Evolutionary conservation across 2,888 invertebrate species (phyloP).

Genomic region (Mythimna pallens): DNA sequence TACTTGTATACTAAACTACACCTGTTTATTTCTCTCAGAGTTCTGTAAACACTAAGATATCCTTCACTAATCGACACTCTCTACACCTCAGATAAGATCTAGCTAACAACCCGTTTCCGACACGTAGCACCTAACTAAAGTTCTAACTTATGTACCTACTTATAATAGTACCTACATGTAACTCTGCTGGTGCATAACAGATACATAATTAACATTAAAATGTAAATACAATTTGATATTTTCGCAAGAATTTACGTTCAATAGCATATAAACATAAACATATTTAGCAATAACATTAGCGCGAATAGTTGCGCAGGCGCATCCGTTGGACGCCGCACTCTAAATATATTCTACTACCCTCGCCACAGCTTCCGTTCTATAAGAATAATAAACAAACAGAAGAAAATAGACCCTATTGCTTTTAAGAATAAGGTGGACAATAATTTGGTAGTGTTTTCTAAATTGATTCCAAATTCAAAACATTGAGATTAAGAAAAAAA

Average conservation of each 20-base stretch:
- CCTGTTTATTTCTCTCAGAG: not conserved
- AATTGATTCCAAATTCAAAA: conserved; percentile 57
- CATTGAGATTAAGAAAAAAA: conserved; percentile 58
- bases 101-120: not conserved
- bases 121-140: not conserved
- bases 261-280: conserved; percentile 53
- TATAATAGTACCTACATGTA: not conserved
- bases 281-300: conserved; percentile 64
- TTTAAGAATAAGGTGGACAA: conserved; percentile 18
- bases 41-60: conserved; percentile 25
- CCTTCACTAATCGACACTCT: conserved; percentile 13
- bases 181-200: conserved; percentile 12
- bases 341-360: conserved; percentile 66
- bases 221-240: conserved; percentile 56
- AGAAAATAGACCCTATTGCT: conserved; percentile 42
- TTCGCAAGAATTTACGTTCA: conserved; percentile 60
- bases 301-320: conserved; percentile 66
- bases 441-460: conserved; percentile 16
- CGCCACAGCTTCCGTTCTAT: conserved; percentile 62
- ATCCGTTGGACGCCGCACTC: conserved; percentile 63
- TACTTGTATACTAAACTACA: not conserved
- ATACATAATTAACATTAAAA: conserved; percentile 45
- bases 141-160: too few relatives aligned
- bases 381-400: conserved; percentile 40
- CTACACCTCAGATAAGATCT: conserved; percentile 19